Evolutionary conservation across 2,888 invertebrate species (phyloP), one percentile per base, ranked within the genome.

Genomic region (Papilio gigon): DNA sequence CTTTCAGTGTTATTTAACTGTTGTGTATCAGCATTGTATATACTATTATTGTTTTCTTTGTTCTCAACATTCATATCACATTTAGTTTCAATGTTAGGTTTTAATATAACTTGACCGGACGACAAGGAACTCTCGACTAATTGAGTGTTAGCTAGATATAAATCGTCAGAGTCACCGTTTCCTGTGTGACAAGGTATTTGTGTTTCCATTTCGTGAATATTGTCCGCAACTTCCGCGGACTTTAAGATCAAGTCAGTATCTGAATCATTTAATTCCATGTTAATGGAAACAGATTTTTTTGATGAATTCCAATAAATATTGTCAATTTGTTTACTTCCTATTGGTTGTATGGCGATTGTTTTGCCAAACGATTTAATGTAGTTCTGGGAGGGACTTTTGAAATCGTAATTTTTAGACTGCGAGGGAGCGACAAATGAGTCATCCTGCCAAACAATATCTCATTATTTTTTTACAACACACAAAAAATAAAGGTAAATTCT

Each of bases 361-460:
- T 82, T 88, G 3, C 77, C 79, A 59, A 80, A 79, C 2, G 82
- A 77, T 77, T 88, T 90, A 65, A 86, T 76, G 68, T 84, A 85
- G 17, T 83, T 79, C 47, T 76, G 79, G 37, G 78, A 83, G 12
- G 85, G 77, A 72, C 79, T 81, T 77, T 79, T 81, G 62, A 81
- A 80, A 70, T 77, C 68, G 14, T 72, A 73, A 64, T 71, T 66
- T 74, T 81, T 84, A 12, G 80, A 76, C 73, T 88, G 88, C 70
- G 88, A 84, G 65, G 84, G 79, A 53, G 78, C 78, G 66, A 87
- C 77, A 71, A 88, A 86, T 0, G 91, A 90, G 61, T 90, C 90
- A 65, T 92, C 91, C 91, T 91, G 84, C 27, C 86, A 89, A 65
- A 53, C 68, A 53, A 71, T 30, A 37, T 12, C 4, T 1, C 11